A percentile compares a stretch with the other conserved stretches of the same genome.
Conservation (phyloP, 1,140 invertebrate species). For the Drosophila asahinai region DNA sequence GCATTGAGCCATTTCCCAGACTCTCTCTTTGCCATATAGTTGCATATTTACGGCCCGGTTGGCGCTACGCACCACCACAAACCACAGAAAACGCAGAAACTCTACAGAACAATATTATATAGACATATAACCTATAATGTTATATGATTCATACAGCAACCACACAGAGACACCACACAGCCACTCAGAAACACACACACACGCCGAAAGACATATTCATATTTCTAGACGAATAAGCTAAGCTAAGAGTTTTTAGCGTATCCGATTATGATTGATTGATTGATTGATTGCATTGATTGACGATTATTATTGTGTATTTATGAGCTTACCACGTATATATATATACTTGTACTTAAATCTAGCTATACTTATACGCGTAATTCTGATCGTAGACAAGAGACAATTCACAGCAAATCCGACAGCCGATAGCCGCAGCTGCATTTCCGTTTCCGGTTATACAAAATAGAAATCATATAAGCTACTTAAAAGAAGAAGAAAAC, state of each 20-base stretch:
- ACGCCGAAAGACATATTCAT: conserved; percentile 79
- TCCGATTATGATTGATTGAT: conserved; percentile 66
- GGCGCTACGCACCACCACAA: conserved; percentile 45
- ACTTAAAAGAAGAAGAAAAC: conserved; percentile 14
- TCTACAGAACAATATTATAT: background rate
- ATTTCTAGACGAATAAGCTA: conserved; percentile 62
- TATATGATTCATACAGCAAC: conserved; percentile 22
- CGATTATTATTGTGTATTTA: conserved; percentile 75
- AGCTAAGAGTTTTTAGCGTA: conserved; percentile 67
- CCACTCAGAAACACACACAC: conserved; percentile 29
- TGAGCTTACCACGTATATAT: conserved; percentile 66
- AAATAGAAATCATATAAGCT: conserved; percentile 44
- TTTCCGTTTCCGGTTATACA: conserved; percentile 46
- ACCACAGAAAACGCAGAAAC: conserved; percentile 18
- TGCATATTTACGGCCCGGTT: conserved; percentile 65
- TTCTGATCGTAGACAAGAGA: conserved; percentile 45
- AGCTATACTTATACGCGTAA: conserved; percentile 40
- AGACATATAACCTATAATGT: conserved; percentile 8
- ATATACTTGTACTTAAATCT: conserved; percentile 49
- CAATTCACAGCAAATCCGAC: conserved; percentile 31
- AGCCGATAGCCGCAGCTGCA: conserved; percentile 33
- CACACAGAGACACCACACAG: conserved; percentile 36
- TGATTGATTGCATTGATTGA: conserved; percentile 63
- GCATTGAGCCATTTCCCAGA: conserved; percentile 41
- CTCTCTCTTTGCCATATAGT: conserved; percentile 59